Evolutionary conservation across 2,888 invertebrate species (phyloP), one percentile per base, ranked within the genome.

Genomic region (Pasiphila rectangulata): DNA sequence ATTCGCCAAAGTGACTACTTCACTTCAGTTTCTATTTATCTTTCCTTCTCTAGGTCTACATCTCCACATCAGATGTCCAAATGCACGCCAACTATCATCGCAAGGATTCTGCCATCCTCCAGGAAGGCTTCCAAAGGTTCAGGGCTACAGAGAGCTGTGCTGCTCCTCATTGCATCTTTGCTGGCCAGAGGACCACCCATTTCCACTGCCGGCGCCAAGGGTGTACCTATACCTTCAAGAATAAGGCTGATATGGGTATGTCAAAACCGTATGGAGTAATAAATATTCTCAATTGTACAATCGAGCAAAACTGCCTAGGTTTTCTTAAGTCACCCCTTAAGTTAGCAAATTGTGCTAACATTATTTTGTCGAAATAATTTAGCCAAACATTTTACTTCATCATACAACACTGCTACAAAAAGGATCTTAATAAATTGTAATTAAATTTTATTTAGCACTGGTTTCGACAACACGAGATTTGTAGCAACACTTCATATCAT

Each of bases 191-290:
- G 63, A 99, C 98, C 42, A 99, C 99, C 4, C 99, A 99, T 77
- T 99, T 99, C 84, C 99, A 99, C 76, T 99, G 99, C 82, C 90
- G 97, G 55, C 90, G 98, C 64, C 90, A 94, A 41, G 95, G 95
- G 6, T 99, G 99, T 83, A 94, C 94, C 60, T 98, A 95, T 73
- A 98, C 98, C 0, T 99, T 99, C 86, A 99, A 99, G 88, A 98
- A 99, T 79, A 99, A 99, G 81, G 98, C 98, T 64, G 99, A 99
- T 86, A 99, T 99, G 98, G 98, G 98, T 98, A 90, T n/a, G n/a
- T n/a, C n/a, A n/a, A n/a, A n/a, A n/a, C n/a, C n/a, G n/a, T n/a
- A n/a, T n/a, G n/a, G n/a, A n/a, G n/a, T n/a, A n/a, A n/a, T n/a
- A n/a, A n/a, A n/a, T n/a, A n/a, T n/a, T n/a, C n/a, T n/a, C n/a